Evolutionary conservation across 2,888 invertebrate species (phyloP).

Genomic region (Andrena trimmerana): DNA sequence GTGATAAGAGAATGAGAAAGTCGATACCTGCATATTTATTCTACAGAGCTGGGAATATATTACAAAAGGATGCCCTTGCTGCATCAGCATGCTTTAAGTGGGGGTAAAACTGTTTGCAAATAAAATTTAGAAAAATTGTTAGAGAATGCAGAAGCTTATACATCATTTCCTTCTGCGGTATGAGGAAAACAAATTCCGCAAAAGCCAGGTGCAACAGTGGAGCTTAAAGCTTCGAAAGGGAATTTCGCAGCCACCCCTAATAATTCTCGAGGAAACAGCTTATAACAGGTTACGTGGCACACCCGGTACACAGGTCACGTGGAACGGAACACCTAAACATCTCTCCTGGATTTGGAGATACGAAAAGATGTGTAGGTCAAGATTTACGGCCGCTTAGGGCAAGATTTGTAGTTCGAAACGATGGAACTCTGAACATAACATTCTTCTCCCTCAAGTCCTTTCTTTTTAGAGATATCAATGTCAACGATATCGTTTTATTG

Average conservation of each 20-base stretch:
- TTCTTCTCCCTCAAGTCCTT: neutral
- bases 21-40: neutral
- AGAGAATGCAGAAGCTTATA: too few species aligned
- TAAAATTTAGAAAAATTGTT: too few species aligned
- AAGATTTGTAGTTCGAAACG: neutral
- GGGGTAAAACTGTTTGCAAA: too few species aligned
- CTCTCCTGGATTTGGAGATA: conserved; percentile 9
- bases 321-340: conserved; percentile 7
- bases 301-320: conserved; percentile 8
- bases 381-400: conserved; percentile 1
- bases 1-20: conserved; percentile 6
- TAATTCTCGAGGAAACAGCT: conserved; percentile 6
- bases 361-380: neutral
- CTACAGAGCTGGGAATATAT: neutral
- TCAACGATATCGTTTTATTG: neutral
- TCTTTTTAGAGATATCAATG: neutral
- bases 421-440: neutral
- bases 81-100: too few species aligned
- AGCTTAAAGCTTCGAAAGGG: neutral
- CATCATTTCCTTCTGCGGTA: neutral
- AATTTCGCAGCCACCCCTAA: conserved; percentile 2
- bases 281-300: conserved; percentile 15
- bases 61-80: too few species aligned
- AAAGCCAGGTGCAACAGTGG: neutral
- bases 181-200: neutral